phyloP scores from a whole-genome alignment of 1,140 invertebrate species.

The Ceratina calcarata region DNA sequence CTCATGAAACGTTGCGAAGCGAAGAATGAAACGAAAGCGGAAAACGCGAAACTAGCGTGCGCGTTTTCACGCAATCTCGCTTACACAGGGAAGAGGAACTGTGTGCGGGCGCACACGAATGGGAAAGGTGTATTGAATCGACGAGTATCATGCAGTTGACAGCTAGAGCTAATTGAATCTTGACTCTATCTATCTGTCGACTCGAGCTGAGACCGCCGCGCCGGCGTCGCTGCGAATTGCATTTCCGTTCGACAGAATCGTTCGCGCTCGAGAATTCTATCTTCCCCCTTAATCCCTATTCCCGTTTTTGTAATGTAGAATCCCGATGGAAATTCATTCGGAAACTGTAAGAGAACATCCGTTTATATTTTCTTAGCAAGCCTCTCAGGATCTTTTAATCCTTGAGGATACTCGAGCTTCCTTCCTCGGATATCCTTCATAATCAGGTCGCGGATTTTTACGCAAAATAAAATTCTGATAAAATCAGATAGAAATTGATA shows the following conservation, averaged over 20 bases:
- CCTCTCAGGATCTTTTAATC: constrained; percentile 6
- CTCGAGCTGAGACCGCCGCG: constrained; percentile 73
- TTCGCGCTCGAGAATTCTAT: constrained; percentile 64
- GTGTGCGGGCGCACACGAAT: constrained; percentile 53
- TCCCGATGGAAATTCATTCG: too few relatives aligned
- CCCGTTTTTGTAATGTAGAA: constrained; percentile 52
- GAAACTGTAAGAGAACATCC: constrained; percentile 28
- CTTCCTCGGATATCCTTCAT: too few relatives aligned
- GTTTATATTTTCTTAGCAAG: constrained; percentile 15
- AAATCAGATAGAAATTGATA: too few relatives aligned
- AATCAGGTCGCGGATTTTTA: too few relatives aligned
- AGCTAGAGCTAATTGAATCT: constrained; percentile 80
- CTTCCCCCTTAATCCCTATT: constrained; percentile 54
- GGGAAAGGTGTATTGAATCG: constrained; percentile 75
- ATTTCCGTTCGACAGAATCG: constrained; percentile 67
- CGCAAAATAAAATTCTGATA: too few relatives aligned
- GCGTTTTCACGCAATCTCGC: not conserved
- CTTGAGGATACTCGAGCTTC: not conserved
- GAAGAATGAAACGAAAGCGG: constrained; percentile 2
- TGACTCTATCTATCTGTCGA: constrained; percentile 79
- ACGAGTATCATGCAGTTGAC: constrained; percentile 79
- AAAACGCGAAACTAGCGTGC: constrained; percentile 7
- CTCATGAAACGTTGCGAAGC: not conserved
- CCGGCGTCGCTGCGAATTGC: constrained; percentile 64
- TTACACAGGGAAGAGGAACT: constrained; percentile 12